Evolutionary conservation across 2,888 invertebrate genomes (phyloP).

Genomic region (Drosophila hamatofila): DNA sequence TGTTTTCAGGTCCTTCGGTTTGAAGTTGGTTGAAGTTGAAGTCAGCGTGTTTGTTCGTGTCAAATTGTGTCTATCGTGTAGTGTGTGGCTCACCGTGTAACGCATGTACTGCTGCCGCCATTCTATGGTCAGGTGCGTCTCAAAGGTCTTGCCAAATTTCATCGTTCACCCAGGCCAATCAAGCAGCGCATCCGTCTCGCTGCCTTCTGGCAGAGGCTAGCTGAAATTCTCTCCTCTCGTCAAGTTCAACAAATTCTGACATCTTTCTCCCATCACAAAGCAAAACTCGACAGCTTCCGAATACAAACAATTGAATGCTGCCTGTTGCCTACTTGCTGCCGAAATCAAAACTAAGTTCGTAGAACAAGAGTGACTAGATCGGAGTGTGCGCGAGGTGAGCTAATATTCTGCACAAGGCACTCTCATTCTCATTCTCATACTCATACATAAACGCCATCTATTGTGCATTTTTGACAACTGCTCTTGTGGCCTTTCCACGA

Average conservation of each 20-base stretch:
- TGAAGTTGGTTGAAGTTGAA: not conserved
- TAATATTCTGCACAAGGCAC: not conserved
- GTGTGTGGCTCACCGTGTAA: conserved; percentile 88
- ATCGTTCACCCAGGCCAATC: conserved; percentile 86
- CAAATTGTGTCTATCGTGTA: conserved; percentile 1
- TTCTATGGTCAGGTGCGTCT: conserved; percentile 99
- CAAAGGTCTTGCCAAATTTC: conserved; percentile 99
- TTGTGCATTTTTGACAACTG: not conserved
- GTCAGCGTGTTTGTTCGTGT: conserved; percentile 2
- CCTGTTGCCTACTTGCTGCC: not conserved
- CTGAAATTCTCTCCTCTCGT: conserved; percentile 22
- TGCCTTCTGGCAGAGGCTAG: conserved; percentile 30
- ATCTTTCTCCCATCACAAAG: conserved; percentile 52
- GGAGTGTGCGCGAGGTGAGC: not conserved
- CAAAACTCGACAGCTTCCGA: not conserved
- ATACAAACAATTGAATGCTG: not conserved
- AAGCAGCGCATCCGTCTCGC: conserved; percentile 34
- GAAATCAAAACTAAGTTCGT: not conserved
- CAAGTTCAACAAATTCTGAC: conserved; percentile 55
- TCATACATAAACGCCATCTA: not conserved
- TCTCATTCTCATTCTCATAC: not conserved
- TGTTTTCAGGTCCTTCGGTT: conserved; percentile 90
- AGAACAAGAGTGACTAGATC: not conserved
- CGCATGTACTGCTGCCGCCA: conserved; percentile 98
- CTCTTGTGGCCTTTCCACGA: not conserved